phyloP scores from a whole-genome alignment of 1,140 invertebrate genomes.

The Caenorhabditis brenneri region DNA sequence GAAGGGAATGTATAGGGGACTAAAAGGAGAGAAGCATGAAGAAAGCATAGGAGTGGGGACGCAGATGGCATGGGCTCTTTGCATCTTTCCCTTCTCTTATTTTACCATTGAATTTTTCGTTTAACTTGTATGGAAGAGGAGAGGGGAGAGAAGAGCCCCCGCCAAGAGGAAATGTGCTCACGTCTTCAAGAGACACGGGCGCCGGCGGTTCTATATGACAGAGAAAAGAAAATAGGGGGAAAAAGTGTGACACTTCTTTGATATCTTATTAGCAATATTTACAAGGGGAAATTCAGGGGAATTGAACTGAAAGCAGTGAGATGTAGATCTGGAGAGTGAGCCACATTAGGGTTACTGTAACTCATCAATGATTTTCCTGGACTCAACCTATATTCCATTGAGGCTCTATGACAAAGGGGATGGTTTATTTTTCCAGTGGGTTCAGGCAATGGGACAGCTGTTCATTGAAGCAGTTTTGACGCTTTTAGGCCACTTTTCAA shows the following conservation, averaged over 20 bases:
- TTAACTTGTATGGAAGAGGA: too few relatives aligned
- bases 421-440: conserved; percentile 36
- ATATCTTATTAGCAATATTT: conserved; percentile 36
- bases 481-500: not conserved
- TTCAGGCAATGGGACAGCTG: conserved; percentile 1
- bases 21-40: not conserved
- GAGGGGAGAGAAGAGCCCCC: not conserved
- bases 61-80: conserved; percentile 35
- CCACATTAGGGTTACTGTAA: too few relatives aligned
- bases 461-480: not conserved
- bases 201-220: not conserved
- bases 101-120: not conserved
- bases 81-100: not conserved
- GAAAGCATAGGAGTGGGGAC: not conserved
- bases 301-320: too few relatives aligned
- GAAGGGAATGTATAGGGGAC: not conserved
- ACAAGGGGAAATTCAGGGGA: too few relatives aligned
- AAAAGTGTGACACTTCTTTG: not conserved
- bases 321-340: too few relatives aligned
- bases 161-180: not conserved
- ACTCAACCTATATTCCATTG: conserved; percentile 19
- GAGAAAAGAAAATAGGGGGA: not conserved
- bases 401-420: not conserved
- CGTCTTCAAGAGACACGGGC: conserved; percentile 3
- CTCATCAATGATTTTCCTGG: too few relatives aligned